Evolutionary conservation across 2,888 invertebrate species (phyloP), one percentile per base, ranked within the genome.

Genomic region (Caenorhabditis macrosperma): DNA sequence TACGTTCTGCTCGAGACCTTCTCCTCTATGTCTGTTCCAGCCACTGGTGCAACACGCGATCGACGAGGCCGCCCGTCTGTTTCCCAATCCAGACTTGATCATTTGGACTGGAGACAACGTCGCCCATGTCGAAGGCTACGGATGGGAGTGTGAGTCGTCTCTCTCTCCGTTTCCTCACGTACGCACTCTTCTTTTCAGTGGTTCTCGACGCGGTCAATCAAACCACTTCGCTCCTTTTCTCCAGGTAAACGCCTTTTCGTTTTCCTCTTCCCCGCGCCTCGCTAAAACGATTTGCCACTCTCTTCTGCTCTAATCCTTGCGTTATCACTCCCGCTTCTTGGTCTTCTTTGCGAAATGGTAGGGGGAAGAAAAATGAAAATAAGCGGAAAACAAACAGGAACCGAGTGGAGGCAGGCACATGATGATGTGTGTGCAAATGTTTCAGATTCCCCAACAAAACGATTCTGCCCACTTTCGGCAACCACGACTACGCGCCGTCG

Each of bases 31-130:
- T 22, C 7, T 9, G 17, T 48, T 84, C 15, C 69, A 87, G 87
- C 74, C 76, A 28, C 76, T 89, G n/a, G 85, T 89, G 9, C 75
- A 83, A 38, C 83, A 82, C 28, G 85, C 86, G 2, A 68, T 89
- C 12, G 59, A 72, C 38, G 85, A 83, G 57, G 85, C 89, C 0
- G 61, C 69, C 7, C 63, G 84, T 33, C 59, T 81, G 5, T 59
- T 88, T 9, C 83, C 86, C 17, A 78, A 84, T 33, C 88, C 88
- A 3, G 86, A 89, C 69, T 60, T 87, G 44, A 76, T 89, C 12
- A 74, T 89, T 20, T 89, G 89, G 89, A 89, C 89, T n/a, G 89
- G 89, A 4, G 89, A 89, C 64, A 87, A 87, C 67, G 86, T 87
- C 1, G 87, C 89, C 1, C 89, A 89, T 57, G 82, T 89, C 20